These are phyloP conservation scores for Thysanoteuthis rhombus DNA, from an alignment of 2,888 invertebrate genomes.

Conservation along the genomic window DNA sequence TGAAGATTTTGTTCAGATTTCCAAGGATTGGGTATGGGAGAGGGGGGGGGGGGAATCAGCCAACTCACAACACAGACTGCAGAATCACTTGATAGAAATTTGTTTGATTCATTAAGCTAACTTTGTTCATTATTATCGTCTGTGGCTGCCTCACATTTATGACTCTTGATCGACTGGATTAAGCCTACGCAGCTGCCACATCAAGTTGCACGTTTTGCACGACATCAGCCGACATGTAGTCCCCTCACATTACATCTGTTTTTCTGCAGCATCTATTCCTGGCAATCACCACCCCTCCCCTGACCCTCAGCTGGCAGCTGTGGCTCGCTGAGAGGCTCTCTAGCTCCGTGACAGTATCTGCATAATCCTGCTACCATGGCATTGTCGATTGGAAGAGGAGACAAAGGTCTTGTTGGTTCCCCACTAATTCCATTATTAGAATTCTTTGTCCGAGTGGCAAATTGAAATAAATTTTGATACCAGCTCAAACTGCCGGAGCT, in stretches of 20 bases:
- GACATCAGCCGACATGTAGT: neutral
- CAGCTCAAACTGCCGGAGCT: neutral
- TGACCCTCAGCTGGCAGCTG: neutral
- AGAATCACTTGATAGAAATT: neutral
- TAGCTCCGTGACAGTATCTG: neutral
- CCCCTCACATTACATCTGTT: neutral
- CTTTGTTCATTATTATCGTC: neutral
- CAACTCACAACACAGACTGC: neutral
- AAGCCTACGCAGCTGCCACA: neutral
- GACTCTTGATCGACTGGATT: neutral
- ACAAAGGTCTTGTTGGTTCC: too few relatives aligned
- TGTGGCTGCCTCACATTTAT: neutral
- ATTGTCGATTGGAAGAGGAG: neutral
- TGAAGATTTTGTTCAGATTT: neutral
- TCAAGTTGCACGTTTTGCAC: neutral
- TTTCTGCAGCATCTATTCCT: neutral
- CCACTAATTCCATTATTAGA: neutral
- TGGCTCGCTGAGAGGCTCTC: neutral
- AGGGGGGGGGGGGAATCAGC: neutral
- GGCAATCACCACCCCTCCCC: neutral
- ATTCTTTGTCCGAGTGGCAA: neutral
- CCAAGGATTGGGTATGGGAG: neutral
- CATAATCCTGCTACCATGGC: neutral
- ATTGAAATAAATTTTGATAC: neutral
- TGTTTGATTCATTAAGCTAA: neutral